These are phyloP conservation scores for Hecatera dysodea DNA, from an alignment of 2,888 invertebrate genomes.

Conservation along the genomic window DNA sequence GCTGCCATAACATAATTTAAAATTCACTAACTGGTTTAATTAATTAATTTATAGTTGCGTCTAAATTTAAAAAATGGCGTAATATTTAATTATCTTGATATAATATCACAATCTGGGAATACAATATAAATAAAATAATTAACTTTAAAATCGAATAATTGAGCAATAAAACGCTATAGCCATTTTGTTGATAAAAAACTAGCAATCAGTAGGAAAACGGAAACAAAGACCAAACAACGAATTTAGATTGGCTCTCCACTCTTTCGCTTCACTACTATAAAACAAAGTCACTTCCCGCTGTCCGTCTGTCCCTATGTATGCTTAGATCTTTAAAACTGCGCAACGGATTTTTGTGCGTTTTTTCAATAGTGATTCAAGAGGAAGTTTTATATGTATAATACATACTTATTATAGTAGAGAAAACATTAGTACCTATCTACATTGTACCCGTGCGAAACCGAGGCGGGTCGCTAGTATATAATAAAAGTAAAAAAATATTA, in stretches of 20 bases:
- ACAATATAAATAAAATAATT: conserved; percentile 6
- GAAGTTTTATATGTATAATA: too few relatives aligned
- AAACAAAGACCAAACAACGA: conserved; percentile 19
- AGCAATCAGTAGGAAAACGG: conserved; percentile 30
- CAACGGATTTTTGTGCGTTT: too few relatives aligned
- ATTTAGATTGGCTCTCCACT: conserved; percentile 8
- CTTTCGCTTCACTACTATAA: too few relatives aligned
- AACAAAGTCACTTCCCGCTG: too few relatives aligned
- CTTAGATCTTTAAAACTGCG: too few relatives aligned
- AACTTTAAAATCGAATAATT: conserved; percentile 28
- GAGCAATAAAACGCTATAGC: conserved; percentile 21
- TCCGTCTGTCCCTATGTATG: too few relatives aligned
- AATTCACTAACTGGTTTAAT: neutral
- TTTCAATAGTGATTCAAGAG: too few relatives aligned
- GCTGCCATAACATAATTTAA: neutral
- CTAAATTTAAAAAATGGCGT: neutral
- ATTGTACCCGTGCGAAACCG: too few relatives aligned
- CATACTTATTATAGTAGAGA: too few relatives aligned
- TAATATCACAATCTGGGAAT: conserved; percentile 13
- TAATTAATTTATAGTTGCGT: neutral
- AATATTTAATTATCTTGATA: neutral
- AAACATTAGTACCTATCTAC: too few relatives aligned
- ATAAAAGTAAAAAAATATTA: too few relatives aligned
- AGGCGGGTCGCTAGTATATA: too few relatives aligned
- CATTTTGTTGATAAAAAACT: conserved; percentile 46